These are phyloP conservation scores for Champsocephalus esox DNA, from an alignment of 2,797 vertebrate genomes.

Conservation along the genomic window DNA sequence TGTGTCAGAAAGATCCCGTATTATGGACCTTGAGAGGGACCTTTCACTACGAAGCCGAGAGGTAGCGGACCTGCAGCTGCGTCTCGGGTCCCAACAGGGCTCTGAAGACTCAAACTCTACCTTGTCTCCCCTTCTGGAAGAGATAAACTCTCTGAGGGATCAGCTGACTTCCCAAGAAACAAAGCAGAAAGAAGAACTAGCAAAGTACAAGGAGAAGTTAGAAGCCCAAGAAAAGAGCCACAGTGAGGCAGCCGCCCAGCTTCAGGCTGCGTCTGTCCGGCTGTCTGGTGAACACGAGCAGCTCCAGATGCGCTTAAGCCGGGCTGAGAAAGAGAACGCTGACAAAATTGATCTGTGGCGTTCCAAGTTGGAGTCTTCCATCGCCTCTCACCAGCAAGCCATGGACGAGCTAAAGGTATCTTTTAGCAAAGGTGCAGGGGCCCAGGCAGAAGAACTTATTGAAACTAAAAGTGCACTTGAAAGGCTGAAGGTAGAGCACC, in stretches of 20 bases:
- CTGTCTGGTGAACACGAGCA: slow-evolving; percentile 91
- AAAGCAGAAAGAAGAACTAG: slow-evolving; percentile 85
- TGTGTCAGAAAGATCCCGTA: slow-evolving; percentile 96
- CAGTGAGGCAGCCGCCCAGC: slow-evolving; percentile 84
- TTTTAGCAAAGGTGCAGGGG: slow-evolving; percentile 87
- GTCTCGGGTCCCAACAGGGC: slow-evolving; percentile 86
- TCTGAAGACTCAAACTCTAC: slow-evolving; percentile 75
- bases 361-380: slow-evolving; percentile 88
- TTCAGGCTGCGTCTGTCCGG: slow-evolving; percentile 85
- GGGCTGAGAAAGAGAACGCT: slow-evolving; percentile 89
- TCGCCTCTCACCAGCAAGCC: slow-evolving; percentile 90
- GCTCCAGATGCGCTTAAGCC: slow-evolving; percentile 86
- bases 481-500: slow-evolving; percentile 87
- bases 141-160: slow-evolving; percentile 90
- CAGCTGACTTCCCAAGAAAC: slow-evolving; percentile 84
- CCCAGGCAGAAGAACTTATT: slow-evolving; percentile 86
- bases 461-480: slow-evolving; percentile 90
- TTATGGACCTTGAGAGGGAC: slow-evolving; percentile 96
- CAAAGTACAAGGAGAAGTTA: slow-evolving; percentile 83
- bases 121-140: slow-evolving; percentile 88
- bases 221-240: slow-evolving; percentile 84
- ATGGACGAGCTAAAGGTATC: slow-evolving; percentile 92
- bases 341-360: slow-evolving; percentile 89
- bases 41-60: slow-evolving; percentile 89
- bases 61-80: slow-evolving; percentile 89